A percentile compares a stretch with the other conserved stretches of the same genome.
Conservation (phyloP, 1,140 invertebrate species). For the Megathymus violae region DNA sequence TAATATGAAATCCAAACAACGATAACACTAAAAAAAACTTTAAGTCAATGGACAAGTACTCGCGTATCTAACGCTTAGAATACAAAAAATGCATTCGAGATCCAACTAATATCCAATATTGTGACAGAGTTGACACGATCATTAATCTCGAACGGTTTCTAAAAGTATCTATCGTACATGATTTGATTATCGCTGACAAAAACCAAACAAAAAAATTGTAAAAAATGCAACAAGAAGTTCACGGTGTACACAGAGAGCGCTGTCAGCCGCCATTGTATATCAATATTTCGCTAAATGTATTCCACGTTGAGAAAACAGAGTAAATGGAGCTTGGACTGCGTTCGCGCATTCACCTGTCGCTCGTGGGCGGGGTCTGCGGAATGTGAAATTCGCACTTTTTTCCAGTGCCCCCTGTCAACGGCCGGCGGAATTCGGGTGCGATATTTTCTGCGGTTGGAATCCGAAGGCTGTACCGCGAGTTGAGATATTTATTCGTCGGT, state of each 20-base stretch:
- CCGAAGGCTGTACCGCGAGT: constrained; percentile 65
- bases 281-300: constrained; percentile 69
- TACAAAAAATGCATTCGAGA: neutral
- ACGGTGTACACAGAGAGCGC: constrained; percentile 31
- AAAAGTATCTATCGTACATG: constrained; percentile 8
- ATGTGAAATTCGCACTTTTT: constrained; percentile 70
- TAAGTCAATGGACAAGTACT: neutral
- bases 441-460: constrained; percentile 76
- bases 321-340: constrained; percentile 61
- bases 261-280: constrained; percentile 63
- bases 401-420: constrained; percentile 62
- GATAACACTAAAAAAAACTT: neutral
- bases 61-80: neutral
- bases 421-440: constrained; percentile 76
- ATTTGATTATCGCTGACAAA: constrained; percentile 26
- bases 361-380: constrained; percentile 61
- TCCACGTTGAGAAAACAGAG: constrained; percentile 66
- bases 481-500: constrained; percentile 67
- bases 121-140: constrained; percentile 17
- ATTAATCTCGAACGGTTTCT: constrained; percentile 15
- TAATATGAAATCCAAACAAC: neutral
- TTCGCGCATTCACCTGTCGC: constrained; percentile 75
- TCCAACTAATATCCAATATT: constrained; percentile 2
- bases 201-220: constrained; percentile 22
- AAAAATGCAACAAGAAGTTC: constrained; percentile 23